Evolutionary conservation across 2,888 invertebrate genomes (phyloP).

Genomic region (Acanthosepion lycidas): DNA sequence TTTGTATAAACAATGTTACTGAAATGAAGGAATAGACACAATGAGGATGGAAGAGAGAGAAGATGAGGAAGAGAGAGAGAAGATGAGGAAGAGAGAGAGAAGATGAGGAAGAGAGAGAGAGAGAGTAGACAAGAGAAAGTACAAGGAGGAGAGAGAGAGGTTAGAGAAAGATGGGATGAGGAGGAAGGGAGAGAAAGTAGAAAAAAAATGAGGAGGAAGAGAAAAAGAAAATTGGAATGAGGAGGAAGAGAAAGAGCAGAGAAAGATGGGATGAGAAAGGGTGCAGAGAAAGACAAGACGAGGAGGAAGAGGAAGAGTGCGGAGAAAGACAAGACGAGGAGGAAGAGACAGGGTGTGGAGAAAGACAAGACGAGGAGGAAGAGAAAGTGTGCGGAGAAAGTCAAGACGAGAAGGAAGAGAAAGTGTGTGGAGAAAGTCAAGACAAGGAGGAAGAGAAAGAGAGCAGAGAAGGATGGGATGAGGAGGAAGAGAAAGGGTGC

Average conservation of each 20-base stretch:
- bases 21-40: not conserved
- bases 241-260: too few species aligned
- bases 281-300: fast-evolving
- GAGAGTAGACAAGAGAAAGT: not conserved
- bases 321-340: too few species aligned
- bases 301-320: fast-evolving
- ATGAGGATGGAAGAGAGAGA: not conserved
- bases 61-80: not conserved
- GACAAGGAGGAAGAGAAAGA: not conserved
- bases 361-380: not conserved
- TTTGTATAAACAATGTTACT: too few species aligned
- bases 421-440: fast-evolving
- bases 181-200: too few species aligned
- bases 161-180: not conserved
- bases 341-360: not conserved
- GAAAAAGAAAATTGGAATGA: too few species aligned
- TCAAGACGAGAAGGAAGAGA: fast-evolving
- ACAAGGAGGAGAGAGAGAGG: not conserved
- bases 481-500: not conserved
- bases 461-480: not conserved
- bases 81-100: not conserved
- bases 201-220: too few species aligned
- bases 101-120: too few species aligned
- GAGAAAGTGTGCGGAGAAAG: not conserved
- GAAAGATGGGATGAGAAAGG: not conserved